A percentile compares a stretch with the other conserved stretches of the same genome.
phyloP scores from a whole-genome alignment of 2,888 invertebrate species.

The Augochlorella aurata region DNA sequence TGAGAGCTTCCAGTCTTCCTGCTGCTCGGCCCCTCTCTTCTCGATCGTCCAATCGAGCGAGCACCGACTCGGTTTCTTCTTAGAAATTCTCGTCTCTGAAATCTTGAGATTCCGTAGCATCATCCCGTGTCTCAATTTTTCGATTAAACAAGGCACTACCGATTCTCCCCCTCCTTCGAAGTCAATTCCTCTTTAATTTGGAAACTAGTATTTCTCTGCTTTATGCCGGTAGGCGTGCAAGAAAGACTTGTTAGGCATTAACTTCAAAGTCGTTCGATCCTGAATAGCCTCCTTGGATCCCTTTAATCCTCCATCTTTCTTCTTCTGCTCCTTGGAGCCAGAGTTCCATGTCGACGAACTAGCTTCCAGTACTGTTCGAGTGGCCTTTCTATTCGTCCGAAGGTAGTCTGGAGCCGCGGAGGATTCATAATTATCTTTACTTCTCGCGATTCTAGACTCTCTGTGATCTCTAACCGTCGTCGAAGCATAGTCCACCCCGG shows the following conservation, averaged over 20 bases:
- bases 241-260: constrained; percentile 50
- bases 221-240: constrained; percentile 31
- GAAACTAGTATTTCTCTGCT: neutral
- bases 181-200: neutral
- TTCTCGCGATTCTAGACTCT: neutral
- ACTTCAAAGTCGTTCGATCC: neutral
- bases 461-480: neutral
- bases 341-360: neutral
- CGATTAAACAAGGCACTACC: neutral
- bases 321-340: neutral
- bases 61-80: neutral
- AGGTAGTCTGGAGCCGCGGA: neutral
- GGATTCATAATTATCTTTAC: neutral
- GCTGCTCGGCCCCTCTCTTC: neutral
- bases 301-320: neutral
- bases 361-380: neutral
- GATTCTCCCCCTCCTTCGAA: neutral
- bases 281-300: neutral
- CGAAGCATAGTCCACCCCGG: constrained; percentile 14
- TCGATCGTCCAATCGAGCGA: neutral
- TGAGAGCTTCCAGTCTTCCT: neutral
- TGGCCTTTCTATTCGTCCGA: neutral
- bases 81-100: neutral
- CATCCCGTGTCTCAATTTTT: neutral
- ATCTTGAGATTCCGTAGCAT: neutral